Evolutionary conservation across 2,797 vertebrate genomes (phyloP).

Genomic region (Coluber constrictor): DNA sequence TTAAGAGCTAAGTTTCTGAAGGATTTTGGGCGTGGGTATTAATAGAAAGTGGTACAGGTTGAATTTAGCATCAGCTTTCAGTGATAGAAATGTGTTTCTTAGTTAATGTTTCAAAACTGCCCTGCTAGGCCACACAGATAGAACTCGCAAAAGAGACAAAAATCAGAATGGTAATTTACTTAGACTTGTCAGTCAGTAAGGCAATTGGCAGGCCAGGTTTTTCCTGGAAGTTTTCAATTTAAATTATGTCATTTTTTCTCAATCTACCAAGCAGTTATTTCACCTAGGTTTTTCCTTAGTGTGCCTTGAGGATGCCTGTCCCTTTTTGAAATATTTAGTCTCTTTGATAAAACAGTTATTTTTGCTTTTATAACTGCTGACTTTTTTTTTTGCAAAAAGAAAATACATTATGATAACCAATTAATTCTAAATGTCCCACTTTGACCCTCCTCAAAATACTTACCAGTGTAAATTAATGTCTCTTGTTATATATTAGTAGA

Average conservation of each 20-base stretch:
- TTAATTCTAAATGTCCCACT: not conserved
- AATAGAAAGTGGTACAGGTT: not conserved
- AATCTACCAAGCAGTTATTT: not conserved
- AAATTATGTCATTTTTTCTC: not conserved
- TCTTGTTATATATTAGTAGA: not conserved
- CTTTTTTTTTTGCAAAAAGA: not conserved
- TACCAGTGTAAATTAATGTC: not conserved
- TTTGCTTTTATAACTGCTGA: not conserved
- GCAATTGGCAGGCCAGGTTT: not conserved
- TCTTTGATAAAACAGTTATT: not conserved
- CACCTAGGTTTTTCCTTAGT: not conserved
- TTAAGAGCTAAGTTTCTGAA: not conserved
- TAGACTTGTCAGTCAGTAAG: not conserved
- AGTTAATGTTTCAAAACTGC: constrained; percentile 5
- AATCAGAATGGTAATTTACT: not conserved
- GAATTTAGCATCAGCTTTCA: not conserved
- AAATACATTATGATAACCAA: not conserved
- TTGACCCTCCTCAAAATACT: not conserved
- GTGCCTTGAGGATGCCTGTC: not conserved
- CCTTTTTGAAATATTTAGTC: not conserved
- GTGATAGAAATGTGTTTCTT: not conserved
- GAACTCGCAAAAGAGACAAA: not conserved
- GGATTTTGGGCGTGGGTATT: not conserved
- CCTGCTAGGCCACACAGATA: not conserved
- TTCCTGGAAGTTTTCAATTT: not conserved